phyloP scores from a whole-genome alignment of 2,797 vertebrate species.

The Kryptolebias ocellatus region DNA sequence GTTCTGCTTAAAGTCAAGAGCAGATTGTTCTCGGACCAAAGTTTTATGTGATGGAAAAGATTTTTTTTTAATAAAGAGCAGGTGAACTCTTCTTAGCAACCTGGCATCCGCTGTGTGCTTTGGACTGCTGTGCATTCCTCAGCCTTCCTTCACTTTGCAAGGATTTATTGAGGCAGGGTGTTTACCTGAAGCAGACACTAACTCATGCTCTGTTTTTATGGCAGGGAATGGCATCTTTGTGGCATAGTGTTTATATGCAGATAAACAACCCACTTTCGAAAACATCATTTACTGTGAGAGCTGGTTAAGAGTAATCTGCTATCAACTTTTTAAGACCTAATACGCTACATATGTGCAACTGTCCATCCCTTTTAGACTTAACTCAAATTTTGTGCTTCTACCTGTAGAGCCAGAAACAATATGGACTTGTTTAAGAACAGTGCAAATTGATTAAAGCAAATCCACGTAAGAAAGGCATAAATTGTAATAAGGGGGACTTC shows the following conservation, averaged over 20 bases:
- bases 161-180: constrained; percentile 14
- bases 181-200: constrained; percentile 17
- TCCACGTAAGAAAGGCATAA: too few relatives aligned
- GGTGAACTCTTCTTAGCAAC: constrained; percentile 36
- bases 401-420: too few relatives aligned
- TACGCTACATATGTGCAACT: too few relatives aligned
- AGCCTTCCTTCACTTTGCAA: constrained; percentile 16
- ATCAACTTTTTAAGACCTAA: too few relatives aligned
- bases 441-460: too few relatives aligned
- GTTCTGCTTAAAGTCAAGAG: constrained; percentile 43
- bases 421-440: too few relatives aligned
- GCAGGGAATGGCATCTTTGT: constrained; percentile 2
- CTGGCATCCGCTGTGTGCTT: constrained; percentile 24
- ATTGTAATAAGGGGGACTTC: too few relatives aligned
- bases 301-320: not conserved
- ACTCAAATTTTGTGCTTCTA: too few relatives aligned
- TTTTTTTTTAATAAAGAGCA: constrained; percentile 30
- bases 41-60: constrained; percentile 30
- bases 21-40: constrained; percentile 43
- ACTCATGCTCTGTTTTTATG: constrained; percentile 1
- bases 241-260: not conserved
- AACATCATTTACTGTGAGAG: not conserved
- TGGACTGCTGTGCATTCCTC: constrained; percentile 38
- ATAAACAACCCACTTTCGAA: not conserved
- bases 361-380: too few relatives aligned